phyloP scores from a whole-genome alignment of 2,888 invertebrate species.

The Cephus pygmeus region DNA sequence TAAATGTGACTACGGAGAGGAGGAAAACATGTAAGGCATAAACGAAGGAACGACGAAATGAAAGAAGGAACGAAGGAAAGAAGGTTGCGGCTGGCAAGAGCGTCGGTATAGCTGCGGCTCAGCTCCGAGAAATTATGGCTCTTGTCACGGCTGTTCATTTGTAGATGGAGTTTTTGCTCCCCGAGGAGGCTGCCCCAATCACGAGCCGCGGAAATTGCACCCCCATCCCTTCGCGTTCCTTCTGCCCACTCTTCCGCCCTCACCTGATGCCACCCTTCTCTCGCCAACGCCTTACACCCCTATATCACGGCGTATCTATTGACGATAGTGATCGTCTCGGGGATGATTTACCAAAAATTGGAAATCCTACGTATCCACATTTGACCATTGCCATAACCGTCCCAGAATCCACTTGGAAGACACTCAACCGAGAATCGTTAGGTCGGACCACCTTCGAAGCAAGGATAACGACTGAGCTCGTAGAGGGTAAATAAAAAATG shows the following conservation, averaged over 20 bases:
- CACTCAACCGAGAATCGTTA: background rate
- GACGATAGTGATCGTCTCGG: constrained; percentile 25
- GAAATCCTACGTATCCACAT: constrained; percentile 30
- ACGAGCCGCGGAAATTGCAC: constrained; percentile 77
- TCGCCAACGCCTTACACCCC: constrained; percentile 43
- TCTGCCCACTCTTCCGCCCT: constrained; percentile 34
- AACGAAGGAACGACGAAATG: background rate
- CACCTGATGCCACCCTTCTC: constrained; percentile 30
- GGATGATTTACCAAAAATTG: constrained; percentile 47
- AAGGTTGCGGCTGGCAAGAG: constrained; percentile 51
- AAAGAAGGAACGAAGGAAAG: constrained; percentile 36
- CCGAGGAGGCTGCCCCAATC: constrained; percentile 75
- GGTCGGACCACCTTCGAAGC: background rate
- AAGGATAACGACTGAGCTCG: background rate
- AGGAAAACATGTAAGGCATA: background rate
- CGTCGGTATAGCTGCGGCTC: constrained; percentile 55
- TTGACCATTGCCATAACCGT: background rate
- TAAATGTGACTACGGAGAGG: background rate
- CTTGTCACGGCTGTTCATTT: constrained; percentile 79
- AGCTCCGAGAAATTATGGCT: constrained; percentile 74
- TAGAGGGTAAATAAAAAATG: background rate
- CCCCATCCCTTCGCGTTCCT: constrained; percentile 51
- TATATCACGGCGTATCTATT: constrained; percentile 43
- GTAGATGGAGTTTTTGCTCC: constrained; percentile 78
- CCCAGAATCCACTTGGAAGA: background rate